Percentiles rank a stretch among this genome's conserved stretches.
phyloP scores from a whole-genome alignment of 2,888 invertebrate genomes.

The Pristionchus exspectatus region DNA sequence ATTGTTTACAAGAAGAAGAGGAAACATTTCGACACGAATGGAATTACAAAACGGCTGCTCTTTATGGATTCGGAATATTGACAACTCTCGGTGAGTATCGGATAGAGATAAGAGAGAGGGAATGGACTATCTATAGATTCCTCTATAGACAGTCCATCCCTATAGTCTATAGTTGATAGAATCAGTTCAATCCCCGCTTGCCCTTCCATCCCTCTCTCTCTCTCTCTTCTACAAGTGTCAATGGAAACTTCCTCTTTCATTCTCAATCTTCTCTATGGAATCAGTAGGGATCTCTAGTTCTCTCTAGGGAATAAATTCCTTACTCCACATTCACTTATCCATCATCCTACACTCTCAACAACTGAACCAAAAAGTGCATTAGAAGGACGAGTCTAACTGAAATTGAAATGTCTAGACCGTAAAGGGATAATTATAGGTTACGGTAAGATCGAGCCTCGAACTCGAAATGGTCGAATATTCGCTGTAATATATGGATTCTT shows the following conservation, averaged over 20 bases:
- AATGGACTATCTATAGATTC: not conserved
- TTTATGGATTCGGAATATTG: slow-evolving; percentile 77
- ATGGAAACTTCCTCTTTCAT: not conserved
- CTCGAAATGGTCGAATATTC: slow-evolving; percentile 74
- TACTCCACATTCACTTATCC: slow-evolving; percentile 38
- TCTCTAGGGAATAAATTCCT: not conserved
- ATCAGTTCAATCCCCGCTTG: not conserved
- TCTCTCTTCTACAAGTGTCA: slow-evolving; percentile 31
- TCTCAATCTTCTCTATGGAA: not conserved
- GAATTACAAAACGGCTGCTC: slow-evolving; percentile 74
- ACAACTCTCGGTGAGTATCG: slow-evolving; percentile 72
- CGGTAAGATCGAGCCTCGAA: slow-evolving; percentile 76
- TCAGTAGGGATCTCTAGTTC: not conserved
- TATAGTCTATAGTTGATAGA: not conserved
- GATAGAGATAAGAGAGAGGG: not conserved
- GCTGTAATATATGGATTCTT: slow-evolving; percentile 77
- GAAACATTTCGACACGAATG: slow-evolving; percentile 66
- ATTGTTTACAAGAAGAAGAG: not conserved
- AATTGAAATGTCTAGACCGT: not conserved
- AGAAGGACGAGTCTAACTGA: not conserved
- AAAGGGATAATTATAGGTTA: slow-evolving; percentile 68
- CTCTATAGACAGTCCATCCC: not conserved
- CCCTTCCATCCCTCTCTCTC: slow-evolving; percentile 27
- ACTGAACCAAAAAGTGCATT: not conserved
- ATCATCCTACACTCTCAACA: slow-evolving; percentile 22